Base-by-base conservation (phyloP, 2,113 vertebrate species). In the Hyla sarda region DNA sequence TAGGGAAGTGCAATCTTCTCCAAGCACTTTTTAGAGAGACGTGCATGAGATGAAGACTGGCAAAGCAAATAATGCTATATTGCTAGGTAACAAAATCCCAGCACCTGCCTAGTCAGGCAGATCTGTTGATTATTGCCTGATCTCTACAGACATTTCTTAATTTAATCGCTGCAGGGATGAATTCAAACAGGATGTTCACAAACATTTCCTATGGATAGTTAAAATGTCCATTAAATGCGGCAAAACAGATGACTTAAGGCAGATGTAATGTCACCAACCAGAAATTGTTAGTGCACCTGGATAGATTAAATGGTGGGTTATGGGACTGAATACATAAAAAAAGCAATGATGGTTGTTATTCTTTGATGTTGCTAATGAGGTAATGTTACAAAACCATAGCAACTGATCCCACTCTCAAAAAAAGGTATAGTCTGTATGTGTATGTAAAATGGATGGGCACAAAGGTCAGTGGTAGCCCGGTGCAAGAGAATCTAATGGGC, bases 91-190 rank as follows among this genome's bases (percentile, higher is more conserved):
- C 41, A 10, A 69, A 65, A 45, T 47, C 80, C 60, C 80, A 21
- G 45, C 60, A 69, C 41, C 80, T 80, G 77, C 50, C 54, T 41
- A 60, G 77, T 54, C 76, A 60, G 54, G 54, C 21, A 13, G 76
- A 67, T 82, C 37, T 82, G 58, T 82, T 82, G 41, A 67, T 67
- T 67, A 82, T 65, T 82, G 30, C 60, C 60, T 65, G 56, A 28
- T 82, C 62, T 82, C 37, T 48, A n/a, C 41, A 82, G 62, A 82
- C 41, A 32, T 82, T 41, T 45, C 23, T 47, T 50, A 47, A 82
- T 69, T 67, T 69, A 48, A 69, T 48, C 60, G 25, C 58, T n/a
- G 58, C 80, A 82, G 41, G 80, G 80, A 67, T 32, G 37, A 67
- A 67, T 48, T 69, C 58, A 65, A 48, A 48, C 23, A 65, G 58